Evolutionary conservation across 2,113 vertebrate genomes (phyloP).

Genomic region (Xyrauchen texanus): DNA sequence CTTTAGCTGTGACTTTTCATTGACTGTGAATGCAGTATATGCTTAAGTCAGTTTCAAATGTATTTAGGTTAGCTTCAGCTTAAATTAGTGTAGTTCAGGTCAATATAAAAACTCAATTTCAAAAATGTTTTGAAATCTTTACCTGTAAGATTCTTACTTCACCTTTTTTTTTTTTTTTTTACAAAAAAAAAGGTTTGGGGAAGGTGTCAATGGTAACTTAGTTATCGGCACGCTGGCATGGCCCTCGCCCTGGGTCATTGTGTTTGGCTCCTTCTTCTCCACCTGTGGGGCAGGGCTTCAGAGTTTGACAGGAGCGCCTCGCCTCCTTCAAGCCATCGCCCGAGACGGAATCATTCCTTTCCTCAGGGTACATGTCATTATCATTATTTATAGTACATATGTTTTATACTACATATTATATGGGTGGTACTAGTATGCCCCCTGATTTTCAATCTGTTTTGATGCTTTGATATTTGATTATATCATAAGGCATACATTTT

Average conservation of each 20-base stretch:
- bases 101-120: too few relatives aligned
- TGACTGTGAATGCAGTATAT: neutral
- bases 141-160: too few relatives aligned
- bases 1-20: neutral
- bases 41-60: too few relatives aligned
- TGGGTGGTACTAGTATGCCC: too few relatives aligned
- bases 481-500: too few relatives aligned
- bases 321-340: slow-evolving; percentile 94
- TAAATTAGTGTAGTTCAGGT: too few relatives aligned
- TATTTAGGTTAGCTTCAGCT: too few relatives aligned
- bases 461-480: too few relatives aligned
- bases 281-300: slow-evolving; percentile 94
- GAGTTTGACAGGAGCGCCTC: slow-evolving; percentile 93
- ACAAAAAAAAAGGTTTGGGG: slow-evolving; percentile 92
- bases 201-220: slow-evolving; percentile 92
- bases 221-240: slow-evolving; percentile 94
- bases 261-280: slow-evolving; percentile 97
- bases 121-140: too few relatives aligned
- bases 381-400: too few relatives aligned
- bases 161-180: neutral
- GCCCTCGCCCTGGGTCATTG: slow-evolving; percentile 96
- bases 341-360: slow-evolving; percentile 94
- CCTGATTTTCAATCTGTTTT: neutral
- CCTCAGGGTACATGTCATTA: slow-evolving; percentile 76
- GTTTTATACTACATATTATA: neutral